Base-by-base conservation (phyloP, 2,888 invertebrate genomes). In the Lysandra bellargus region DNA sequence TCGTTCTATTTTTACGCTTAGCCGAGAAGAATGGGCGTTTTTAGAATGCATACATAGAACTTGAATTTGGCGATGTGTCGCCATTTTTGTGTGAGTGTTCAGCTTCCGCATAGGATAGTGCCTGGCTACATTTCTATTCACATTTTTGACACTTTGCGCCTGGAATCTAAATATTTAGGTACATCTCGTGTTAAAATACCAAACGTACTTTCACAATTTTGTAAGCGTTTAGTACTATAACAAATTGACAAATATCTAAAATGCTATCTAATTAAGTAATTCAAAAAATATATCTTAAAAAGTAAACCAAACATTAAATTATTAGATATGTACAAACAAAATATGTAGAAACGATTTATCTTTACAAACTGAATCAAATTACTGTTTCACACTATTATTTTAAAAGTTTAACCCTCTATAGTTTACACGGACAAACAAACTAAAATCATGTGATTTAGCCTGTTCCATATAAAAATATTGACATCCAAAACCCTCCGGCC, bases 1-100 rank as follows among this genome's bases (percentile, higher is more conserved):
- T 81, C 78, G 81, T 80, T 80, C 81, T 80, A 80, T 53, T 81
- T 83, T 81, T 81, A 81, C 81, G 83, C 80, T 80, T 78, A 81
- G 73, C 80, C 81, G 80, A 80, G 79, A 81, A 82, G 79, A 80
- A 81, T 80, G 80, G 80, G 78, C 37, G 69, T 69, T 69, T 69
- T 69, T 37, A 69, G 69, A 69, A 14, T 69, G 69, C 69, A 69
- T 69, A 33, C 30, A 61, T 30, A 12, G 64, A 64, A 64, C 12
- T 64, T 64, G 64, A 64, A 64, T 64, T 64, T 64, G 30, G 64
- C 64, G 9, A 64, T 64, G 64, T 12, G 30, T 64, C 30, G 64
- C 64, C 30, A 30, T 64, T 64, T 61, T 64, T 64, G 64, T 30
- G 3, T 23, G 7, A 61, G 30, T 64, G 30, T 30, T 12, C 30